Percentiles rank a stretch among this genome's conserved stretches.
Conservation (phyloP, 1,140 invertebrate genomes). For the Scylla paramamosain region DNA sequence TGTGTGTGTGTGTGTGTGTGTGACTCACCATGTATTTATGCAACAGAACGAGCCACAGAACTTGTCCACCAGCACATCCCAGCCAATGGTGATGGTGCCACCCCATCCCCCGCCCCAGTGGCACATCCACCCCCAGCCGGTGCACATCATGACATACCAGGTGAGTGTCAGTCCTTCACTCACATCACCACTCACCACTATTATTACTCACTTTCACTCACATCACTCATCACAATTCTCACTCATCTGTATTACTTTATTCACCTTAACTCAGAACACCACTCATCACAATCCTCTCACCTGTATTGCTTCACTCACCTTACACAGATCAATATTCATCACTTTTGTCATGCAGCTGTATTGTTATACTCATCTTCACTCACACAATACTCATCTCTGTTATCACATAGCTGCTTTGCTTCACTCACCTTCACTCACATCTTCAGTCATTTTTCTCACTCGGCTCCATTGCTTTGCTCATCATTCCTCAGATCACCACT, state of each 20-base stretch:
- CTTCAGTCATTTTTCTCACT: neutral
- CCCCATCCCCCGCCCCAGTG: slow-evolving; percentile 74
- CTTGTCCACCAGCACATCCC: slow-evolving; percentile 70
- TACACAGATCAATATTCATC: no score
- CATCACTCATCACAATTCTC: no score
- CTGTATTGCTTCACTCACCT: neutral
- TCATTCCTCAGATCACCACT: no score
- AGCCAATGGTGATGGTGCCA: slow-evolving; percentile 73
- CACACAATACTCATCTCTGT: no score
- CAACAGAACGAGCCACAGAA: slow-evolving; percentile 76
- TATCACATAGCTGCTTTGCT: neutral
- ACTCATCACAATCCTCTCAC: no score
- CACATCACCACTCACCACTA: neutral
- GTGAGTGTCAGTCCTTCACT: slow-evolving; percentile 46
- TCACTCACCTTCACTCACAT: neutral
- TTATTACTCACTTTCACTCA: neutral
- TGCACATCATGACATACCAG: slow-evolving; percentile 75
- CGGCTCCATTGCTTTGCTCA: neutral
- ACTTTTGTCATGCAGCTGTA: neutral
- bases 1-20: no score
- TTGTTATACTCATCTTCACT: neutral
- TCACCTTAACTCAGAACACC: no score
- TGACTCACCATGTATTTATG: no score
- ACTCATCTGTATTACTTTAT: no score
- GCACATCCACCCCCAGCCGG: slow-evolving; percentile 73